Conservation (phyloP, 2,797 vertebrate species). For the Artibeus jamaicensis region DNA sequence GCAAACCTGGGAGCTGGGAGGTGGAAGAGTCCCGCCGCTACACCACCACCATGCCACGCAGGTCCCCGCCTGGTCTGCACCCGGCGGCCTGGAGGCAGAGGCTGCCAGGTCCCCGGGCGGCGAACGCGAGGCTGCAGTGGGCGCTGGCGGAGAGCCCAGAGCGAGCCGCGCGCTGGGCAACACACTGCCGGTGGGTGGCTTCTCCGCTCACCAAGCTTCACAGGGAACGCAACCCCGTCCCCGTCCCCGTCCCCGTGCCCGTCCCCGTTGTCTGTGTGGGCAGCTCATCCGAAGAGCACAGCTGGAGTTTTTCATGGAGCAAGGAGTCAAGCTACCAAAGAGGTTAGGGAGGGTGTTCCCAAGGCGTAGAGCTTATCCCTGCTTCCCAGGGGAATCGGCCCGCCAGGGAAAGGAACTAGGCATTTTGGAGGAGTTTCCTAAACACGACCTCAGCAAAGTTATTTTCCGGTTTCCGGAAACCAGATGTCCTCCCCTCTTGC, state of each 20-base stretch:
- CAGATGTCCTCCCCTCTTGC: not conserved
- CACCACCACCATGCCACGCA: too few relatives aligned
- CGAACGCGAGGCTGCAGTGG: not conserved
- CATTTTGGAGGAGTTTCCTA: not conserved
- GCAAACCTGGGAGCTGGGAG: not conserved
- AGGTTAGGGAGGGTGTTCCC: not conserved
- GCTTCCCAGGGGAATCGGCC: not conserved
- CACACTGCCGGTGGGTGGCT: not conserved
- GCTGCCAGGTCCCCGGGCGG: not conserved
- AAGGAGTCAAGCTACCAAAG: not conserved
- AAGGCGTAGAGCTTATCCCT: not conserved
- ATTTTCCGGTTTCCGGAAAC: not conserved
- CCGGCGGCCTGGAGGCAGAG: not conserved
- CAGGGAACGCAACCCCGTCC: not conserved
- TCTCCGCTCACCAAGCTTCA: not conserved
- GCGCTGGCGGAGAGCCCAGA: constrained; percentile 5
- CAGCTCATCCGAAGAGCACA: not conserved
- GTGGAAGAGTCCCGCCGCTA: not conserved
- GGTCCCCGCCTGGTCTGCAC: not conserved
- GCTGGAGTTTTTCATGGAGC: not conserved
- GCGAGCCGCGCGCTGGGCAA: not conserved
- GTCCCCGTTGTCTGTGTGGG: not conserved
- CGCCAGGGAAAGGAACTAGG: not conserved
- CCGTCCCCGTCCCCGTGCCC: not conserved
- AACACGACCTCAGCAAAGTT: constrained; percentile 41